phyloP scores from a whole-genome alignment of 2,888 invertebrate species.

The Neelides folsomi region DNA sequence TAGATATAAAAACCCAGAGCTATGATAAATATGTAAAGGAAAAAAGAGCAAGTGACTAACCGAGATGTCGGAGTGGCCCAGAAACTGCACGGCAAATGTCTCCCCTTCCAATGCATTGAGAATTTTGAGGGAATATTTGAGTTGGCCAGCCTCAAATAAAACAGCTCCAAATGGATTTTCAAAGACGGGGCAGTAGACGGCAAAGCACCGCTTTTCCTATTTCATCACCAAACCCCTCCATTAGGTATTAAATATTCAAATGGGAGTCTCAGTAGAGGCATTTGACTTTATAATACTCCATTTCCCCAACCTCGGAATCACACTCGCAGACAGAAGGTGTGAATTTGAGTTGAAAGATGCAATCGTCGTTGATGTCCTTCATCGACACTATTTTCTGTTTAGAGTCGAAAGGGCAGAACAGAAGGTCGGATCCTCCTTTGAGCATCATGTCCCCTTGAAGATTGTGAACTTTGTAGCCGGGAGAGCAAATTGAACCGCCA shows the following conservation, averaged over 20 bases:
- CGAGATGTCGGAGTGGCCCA: constrained; percentile 30
- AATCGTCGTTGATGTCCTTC: constrained; percentile 32
- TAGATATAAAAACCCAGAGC: neutral
- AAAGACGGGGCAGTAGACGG: constrained; percentile 32
- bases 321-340: constrained; percentile 33
- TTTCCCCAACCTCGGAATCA: constrained; percentile 29
- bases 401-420: constrained; percentile 33
- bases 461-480: constrained; percentile 31
- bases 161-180: constrained; percentile 33
- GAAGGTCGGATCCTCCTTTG: constrained; percentile 28
- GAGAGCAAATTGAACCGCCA: constrained; percentile 28
- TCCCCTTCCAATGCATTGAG: constrained; percentile 33
- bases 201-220: constrained; percentile 32
- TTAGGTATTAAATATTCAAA: no score
- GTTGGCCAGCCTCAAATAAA: constrained; percentile 32
- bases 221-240: constrained; percentile 11
- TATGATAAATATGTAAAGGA: constrained; percentile 1
- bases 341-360: constrained; percentile 33
- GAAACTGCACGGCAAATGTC: constrained; percentile 33
- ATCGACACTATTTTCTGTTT: constrained; percentile 30
- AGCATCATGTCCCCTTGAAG: constrained; percentile 29
- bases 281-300: neutral
- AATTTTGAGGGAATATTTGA: constrained; percentile 32
- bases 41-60: constrained; percentile 14
- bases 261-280: no score